Conservation (phyloP, 1,140 invertebrate species). For the Bathynomus jamesi region DNA sequence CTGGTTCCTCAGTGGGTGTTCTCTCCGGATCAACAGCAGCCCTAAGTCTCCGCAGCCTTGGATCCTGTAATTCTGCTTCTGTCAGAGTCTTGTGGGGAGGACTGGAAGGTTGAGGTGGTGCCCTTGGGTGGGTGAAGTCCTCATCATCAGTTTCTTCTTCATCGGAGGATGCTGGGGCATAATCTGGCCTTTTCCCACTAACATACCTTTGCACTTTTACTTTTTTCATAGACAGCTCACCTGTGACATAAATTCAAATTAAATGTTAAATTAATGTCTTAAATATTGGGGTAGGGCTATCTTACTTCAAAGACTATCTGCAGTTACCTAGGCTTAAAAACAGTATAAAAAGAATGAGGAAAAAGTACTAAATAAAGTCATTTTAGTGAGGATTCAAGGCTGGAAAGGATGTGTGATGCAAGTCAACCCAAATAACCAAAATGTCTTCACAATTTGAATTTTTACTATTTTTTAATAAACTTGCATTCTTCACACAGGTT, state of each 20-base stretch:
- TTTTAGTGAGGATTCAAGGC: too few species aligned
- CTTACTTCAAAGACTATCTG: conserved; percentile 6
- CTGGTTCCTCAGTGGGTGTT: background rate
- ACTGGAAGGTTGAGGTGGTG: conserved; percentile 15
- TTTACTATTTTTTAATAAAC: too few species aligned
- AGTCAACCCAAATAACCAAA: too few species aligned
- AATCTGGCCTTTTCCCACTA: conserved; percentile 86
- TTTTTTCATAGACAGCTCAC: conserved; percentile 91
- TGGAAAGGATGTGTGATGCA: too few species aligned
- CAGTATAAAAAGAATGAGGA: too few species aligned
- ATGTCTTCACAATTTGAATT: too few species aligned
- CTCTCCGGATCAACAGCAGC: background rate
- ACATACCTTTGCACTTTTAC: conserved; percentile 91
- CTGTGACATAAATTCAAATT: conserved; percentile 50
- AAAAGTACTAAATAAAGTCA: too few species aligned
- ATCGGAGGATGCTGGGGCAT: conserved; percentile 69
- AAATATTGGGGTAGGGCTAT: conserved; percentile 3
- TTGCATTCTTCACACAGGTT: too few species aligned
- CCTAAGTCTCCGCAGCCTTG: conserved; percentile 24
- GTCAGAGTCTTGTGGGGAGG: conserved; percentile 29
- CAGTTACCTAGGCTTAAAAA: conserved; percentile 1
- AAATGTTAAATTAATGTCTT: conserved; percentile 25
- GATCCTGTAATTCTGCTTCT: conserved; percentile 39
- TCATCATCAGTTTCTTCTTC: conserved; percentile 77
- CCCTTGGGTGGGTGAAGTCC: conserved; percentile 62